A percentile compares a stretch with the other conserved stretches of the same genome.
Conservation (phyloP, 30 jellyfish, hydroid and myxozoan species). For the Aurelia aurita complex sp. Pacific region DNA sequence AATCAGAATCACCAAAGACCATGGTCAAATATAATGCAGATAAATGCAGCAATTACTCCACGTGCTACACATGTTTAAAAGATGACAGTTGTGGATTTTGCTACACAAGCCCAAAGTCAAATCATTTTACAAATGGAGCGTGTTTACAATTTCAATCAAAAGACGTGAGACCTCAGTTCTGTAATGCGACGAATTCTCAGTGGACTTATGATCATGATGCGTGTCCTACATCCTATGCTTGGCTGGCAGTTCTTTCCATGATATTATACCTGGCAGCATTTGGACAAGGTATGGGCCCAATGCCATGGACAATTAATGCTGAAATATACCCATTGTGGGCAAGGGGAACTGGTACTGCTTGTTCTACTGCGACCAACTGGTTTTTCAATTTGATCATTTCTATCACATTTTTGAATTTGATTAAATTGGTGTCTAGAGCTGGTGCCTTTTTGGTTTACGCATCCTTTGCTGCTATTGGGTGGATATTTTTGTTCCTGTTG, state of each 20-base stretch:
- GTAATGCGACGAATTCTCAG: slow-evolving; percentile 16
- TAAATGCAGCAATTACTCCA: slow-evolving; percentile 26
- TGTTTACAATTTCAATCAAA: slow-evolving; percentile 30
- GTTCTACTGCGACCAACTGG: slow-evolving; percentile 88
- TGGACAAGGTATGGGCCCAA: slow-evolving; percentile 97
- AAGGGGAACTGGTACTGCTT: slow-evolving; percentile 74
- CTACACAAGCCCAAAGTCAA: slow-evolving; percentile 8
- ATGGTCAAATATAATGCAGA: slow-evolving; percentile 1
- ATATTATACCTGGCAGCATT: slow-evolving; percentile 82
- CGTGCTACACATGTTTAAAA: slow-evolving; percentile 67
- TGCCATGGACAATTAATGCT: slow-evolving; percentile 97
- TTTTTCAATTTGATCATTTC: slow-evolving; percentile 73
- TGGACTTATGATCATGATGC: slow-evolving; percentile 50
- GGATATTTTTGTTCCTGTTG: slow-evolving; percentile 58
- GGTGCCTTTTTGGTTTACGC: slow-evolving; percentile 92
- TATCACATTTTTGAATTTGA: slow-evolving; percentile 73
- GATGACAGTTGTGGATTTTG: slow-evolving; percentile 80
- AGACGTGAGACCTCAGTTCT: not conserved
- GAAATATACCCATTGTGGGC: slow-evolving; percentile 99
- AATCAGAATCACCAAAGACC: slow-evolving; percentile 61
- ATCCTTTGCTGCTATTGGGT: slow-evolving; percentile 58
- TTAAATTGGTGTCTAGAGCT: slow-evolving; percentile 53
- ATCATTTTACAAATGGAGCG: slow-evolving; percentile 46
- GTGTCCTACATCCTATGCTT: slow-evolving; percentile 88
- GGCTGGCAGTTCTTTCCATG: slow-evolving; percentile 88